These are phyloP conservation scores for Poeciliopsis presidionis DNA, from an alignment of 2,797 vertebrate genomes.

Conservation along the genomic window DNA sequence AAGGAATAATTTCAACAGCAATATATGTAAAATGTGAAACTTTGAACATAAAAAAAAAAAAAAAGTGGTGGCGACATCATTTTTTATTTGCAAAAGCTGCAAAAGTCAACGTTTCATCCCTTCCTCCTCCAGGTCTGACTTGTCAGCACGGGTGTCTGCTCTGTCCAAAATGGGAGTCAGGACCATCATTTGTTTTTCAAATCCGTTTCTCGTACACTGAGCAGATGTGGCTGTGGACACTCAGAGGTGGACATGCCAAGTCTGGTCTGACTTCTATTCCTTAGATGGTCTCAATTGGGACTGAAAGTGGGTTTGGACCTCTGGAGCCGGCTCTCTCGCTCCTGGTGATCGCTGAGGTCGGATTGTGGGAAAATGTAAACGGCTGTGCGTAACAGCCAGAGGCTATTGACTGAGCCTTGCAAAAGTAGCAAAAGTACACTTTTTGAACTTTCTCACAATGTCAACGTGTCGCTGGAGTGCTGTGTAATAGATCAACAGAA, in stretches of 20 bases:
- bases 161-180: conserved; percentile 17
- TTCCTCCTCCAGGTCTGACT: conserved; percentile 4
- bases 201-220: conserved; percentile 64
- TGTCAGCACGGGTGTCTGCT: conserved; percentile 28
- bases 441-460: not conserved
- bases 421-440: not conserved
- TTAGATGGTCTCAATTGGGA: conserved; percentile 78
- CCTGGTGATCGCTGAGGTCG: conserved; percentile 16
- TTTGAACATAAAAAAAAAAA: not conserved
- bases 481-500: not conserved
- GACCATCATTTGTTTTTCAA: conserved; percentile 39
- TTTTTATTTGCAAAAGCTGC: not conserved
- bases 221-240: conserved; percentile 66
- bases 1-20: not conserved
- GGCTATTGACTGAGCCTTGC: not conserved
- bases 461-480: not conserved
- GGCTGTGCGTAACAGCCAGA: conserved; percentile 7
- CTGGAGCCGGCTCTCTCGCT: conserved; percentile 28
- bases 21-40: not conserved
- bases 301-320: conserved; percentile 53
- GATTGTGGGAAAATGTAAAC: conserved; percentile 21
- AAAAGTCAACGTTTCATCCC: conserved; percentile 10
- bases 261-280: conserved; percentile 70
- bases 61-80: not conserved
- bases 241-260: conserved; percentile 65